Percentiles rank a stretch among this genome's conserved stretches.
These are phyloP conservation scores for Siniperca knerii DNA, from an alignment of 2,113 vertebrate species.

Conservation along the genomic window DNA sequence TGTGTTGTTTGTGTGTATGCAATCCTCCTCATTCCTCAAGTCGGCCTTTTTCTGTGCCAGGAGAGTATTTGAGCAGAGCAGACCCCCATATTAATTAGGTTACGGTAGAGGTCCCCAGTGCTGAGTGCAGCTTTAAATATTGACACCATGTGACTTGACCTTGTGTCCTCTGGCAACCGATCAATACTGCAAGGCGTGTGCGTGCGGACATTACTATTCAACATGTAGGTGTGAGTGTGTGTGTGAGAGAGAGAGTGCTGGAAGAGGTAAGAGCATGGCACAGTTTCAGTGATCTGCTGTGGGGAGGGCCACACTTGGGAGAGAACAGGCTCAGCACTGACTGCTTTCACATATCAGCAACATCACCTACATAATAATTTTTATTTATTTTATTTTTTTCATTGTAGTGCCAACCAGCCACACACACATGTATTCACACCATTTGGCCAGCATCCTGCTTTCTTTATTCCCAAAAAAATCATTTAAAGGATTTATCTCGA, in stretches of 20 bases:
- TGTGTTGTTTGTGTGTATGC: background rate
- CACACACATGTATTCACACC: background rate
- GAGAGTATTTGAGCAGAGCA: constrained; percentile 50
- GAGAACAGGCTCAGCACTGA: constrained; percentile 17
- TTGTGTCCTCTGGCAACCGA: constrained; percentile 71
- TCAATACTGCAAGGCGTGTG: constrained; percentile 70
- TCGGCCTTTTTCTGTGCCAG: constrained; percentile 47
- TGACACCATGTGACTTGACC: constrained; percentile 75
- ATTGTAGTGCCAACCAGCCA: background rate
- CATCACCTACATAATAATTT: background rate
- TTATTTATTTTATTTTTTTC: no score
- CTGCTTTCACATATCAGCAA: constrained; percentile 32
- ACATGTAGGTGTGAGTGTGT: background rate
- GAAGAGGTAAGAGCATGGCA: constrained; percentile 32
- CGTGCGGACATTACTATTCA: constrained; percentile 41
- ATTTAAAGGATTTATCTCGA: constrained; percentile 29
- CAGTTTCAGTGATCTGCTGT: constrained; percentile 29
- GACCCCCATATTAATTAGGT: constrained; percentile 77
- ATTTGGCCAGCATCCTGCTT: background rate
- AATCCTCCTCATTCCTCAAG: constrained; percentile 22
- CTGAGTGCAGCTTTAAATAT: constrained; percentile 77
- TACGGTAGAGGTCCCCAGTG: constrained; percentile 67
- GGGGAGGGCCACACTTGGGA: constrained; percentile 11
- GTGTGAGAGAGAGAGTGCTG: constrained; percentile 2
- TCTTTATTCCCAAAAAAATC: constrained; percentile 9